Base-by-base conservation (phyloP, 2,797 vertebrate genomes). In the Staurois parvus region DNA sequence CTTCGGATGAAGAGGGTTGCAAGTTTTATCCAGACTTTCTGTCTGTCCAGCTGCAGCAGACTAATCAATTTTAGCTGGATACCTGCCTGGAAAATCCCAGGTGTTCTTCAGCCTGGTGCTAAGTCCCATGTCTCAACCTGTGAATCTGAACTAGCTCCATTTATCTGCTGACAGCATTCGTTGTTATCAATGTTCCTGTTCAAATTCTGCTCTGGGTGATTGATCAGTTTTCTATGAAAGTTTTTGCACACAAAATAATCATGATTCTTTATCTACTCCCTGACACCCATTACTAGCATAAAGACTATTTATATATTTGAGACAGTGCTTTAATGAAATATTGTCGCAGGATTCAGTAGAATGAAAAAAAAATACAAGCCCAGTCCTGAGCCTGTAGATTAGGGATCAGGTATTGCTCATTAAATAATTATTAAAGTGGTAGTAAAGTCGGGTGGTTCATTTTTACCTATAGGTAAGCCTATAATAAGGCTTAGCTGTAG, bases 51-150 rank as follows among this genome's bases (percentile, higher is more conserved):
- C 73, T 84, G 74, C 42, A 59, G 66, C 15, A 62, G 30, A n/a
- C 37, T 67, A 83, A 83, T 75, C 37, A 67, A 75, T 83, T 75
- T 42, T 83, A 68, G 62, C 45, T 84, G 64, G 74, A 69, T 70
- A 84, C 30, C 42, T 70, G 64, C 74, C 82, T 69, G n/a, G 82
- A 76, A 77, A 75, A 69, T 84, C 45, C 73, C 82, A 79, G 83
- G 76, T 73, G 83, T 79, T 85, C 30, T 40, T 72, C 24, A 81
- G 67, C 48, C 45, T 45, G 24, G 37, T 45, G 37, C 40, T 59
- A 72, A 32, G 40, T 72, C 68, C 21, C 68, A 32, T 15, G 17
- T n/a, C 13, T 24, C 17, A 12, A 34, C 15, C 37, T 79, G 37
- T 42, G 32, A 30, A 68, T 79, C 15, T 21, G 6, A 70, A 64